Percentiles rank a stretch among this genome's conserved stretches.
Evolutionary conservation across 2,113 vertebrate species (phyloP).

Genomic region (Circaetus cinerascens): DNA sequence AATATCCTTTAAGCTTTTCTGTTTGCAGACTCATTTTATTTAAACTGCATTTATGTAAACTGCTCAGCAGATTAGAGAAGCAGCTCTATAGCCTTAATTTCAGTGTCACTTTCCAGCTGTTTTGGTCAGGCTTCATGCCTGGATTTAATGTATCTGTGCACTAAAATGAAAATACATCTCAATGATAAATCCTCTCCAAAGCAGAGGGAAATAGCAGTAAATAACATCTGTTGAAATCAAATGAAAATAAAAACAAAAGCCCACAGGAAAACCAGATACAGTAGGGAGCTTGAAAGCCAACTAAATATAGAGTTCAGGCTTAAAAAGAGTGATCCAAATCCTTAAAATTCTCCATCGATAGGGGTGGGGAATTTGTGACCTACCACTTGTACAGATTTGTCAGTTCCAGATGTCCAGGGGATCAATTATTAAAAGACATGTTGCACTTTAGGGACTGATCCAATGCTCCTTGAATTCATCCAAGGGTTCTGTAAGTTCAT

Average conservation of each 20-base stretch:
- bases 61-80: constrained; percentile 48
- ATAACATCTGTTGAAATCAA: constrained; percentile 47
- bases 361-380: not conserved
- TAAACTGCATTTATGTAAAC: constrained; percentile 66
- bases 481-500: not conserved
- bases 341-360: not conserved
- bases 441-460: not conserved
- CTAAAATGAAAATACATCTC: constrained; percentile 44
- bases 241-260: constrained; percentile 30
- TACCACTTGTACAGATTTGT: not conserved
- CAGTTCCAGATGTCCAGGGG: not conserved
- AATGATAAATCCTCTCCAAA: constrained; percentile 51
- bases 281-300: constrained; percentile 4
- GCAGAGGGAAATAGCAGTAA: constrained; percentile 31
- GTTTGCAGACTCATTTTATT: constrained; percentile 62
- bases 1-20: constrained; percentile 55
- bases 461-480: not conserved
- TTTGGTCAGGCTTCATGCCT: constrained; percentile 47
- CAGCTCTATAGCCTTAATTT: constrained; percentile 57
- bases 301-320: not conserved
- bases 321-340: not conserved
- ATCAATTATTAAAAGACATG: not conserved
- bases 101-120: constrained; percentile 61
- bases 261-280: not conserved
- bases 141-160: constrained; percentile 39